phyloP scores from a whole-genome alignment of 2,113 vertebrate species.

The Silurus asotus region DNA sequence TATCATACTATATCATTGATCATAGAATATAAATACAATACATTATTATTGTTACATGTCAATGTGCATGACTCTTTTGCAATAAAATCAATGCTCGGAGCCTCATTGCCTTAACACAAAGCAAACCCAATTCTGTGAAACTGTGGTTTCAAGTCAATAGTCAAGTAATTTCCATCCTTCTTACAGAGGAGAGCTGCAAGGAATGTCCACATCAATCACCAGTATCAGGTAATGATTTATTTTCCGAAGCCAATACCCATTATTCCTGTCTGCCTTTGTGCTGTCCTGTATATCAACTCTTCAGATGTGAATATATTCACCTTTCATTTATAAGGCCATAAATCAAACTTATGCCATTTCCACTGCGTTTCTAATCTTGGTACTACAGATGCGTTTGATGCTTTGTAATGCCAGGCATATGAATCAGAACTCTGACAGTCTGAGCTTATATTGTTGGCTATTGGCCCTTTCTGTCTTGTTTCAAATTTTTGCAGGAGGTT shows the following conservation, averaged over 20 bases:
- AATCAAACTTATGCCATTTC: conserved; percentile 14
- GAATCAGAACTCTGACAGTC: background rate
- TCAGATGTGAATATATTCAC: background rate
- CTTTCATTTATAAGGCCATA: conserved; percentile 11
- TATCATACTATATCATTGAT: background rate
- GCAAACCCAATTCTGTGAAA: conserved; percentile 25
- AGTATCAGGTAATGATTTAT: conserved; percentile 86
- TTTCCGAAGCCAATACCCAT: conserved; percentile 32
- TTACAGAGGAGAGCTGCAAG: conserved; percentile 89
- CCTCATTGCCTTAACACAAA: conserved; percentile 25
- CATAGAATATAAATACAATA: background rate
- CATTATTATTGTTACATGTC: background rate
- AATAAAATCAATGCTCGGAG: background rate
- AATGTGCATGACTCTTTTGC: background rate
- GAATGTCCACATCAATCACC: conserved; percentile 91
- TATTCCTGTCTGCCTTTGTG: conserved; percentile 6
- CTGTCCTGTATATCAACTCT: conserved; percentile 8
- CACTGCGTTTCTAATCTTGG: background rate
- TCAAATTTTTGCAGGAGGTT: conserved; percentile 79
- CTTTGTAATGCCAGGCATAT: background rate
- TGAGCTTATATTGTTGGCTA: conserved; percentile 3
- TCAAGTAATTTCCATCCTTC: conserved; percentile 39
- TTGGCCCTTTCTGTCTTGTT: background rate
- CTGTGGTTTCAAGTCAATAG: conserved; percentile 35
- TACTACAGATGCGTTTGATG: background rate